These are phyloP conservation scores for Chaetorhynchus papuensis DNA, from an alignment of 2,113 vertebrate genomes.

Conservation along the genomic window DNA sequence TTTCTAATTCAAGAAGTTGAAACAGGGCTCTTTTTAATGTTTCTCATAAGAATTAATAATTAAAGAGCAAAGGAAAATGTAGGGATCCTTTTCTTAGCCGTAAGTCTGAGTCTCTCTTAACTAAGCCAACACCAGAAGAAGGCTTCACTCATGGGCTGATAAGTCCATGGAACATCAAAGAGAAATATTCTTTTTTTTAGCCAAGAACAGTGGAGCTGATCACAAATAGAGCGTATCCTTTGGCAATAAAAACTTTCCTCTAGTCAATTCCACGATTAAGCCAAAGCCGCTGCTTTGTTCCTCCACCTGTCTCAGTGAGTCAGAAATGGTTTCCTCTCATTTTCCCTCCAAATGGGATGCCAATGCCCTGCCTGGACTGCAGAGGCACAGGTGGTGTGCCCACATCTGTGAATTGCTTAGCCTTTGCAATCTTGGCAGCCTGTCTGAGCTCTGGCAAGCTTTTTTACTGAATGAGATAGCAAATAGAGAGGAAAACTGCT, in stretches of 20 bases:
- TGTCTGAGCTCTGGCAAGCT: background rate
- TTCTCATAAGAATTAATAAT: background rate
- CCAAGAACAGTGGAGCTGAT: background rate
- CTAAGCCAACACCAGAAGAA: background rate
- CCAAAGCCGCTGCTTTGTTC: constrained; percentile 16
- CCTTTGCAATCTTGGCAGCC: background rate
- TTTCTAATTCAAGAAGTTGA: background rate
- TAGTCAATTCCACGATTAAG: background rate
- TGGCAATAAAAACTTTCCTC: constrained; percentile 18
- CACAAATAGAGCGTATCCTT: background rate
- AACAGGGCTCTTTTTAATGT: background rate
- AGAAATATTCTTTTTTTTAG: background rate
- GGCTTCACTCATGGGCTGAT: background rate
- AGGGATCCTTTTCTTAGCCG: background rate
- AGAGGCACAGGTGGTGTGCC: constrained; percentile 8
- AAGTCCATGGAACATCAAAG: background rate
- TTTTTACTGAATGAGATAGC: background rate
- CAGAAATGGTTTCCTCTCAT: background rate
- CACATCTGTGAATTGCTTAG: background rate
- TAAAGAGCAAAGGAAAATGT: background rate
- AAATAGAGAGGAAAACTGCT: background rate
- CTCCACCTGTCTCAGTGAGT: constrained; percentile 49
- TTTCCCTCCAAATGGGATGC: background rate
- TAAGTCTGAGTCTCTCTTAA: background rate
- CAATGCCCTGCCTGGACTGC: background rate